Base-by-base conservation (phyloP, 2,888 invertebrate genomes). In the Hypomecis punctinalis region DNA sequence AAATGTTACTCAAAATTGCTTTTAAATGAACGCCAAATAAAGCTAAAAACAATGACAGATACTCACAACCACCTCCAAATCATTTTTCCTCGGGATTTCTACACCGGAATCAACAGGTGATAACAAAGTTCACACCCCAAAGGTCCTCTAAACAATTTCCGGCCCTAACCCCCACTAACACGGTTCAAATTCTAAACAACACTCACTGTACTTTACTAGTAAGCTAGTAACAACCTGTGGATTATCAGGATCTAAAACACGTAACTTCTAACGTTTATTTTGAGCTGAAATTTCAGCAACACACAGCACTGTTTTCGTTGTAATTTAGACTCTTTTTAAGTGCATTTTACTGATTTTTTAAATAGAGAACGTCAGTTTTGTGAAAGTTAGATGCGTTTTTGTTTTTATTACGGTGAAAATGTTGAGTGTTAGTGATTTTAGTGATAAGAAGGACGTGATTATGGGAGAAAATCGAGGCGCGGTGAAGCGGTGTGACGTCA, bases 101-200 rank as follows among this genome's bases (percentile, higher is more conserved):
- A 82, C 76, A 69, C 77, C 67, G 68, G 82, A 86, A 82, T 90
- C 92, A 93, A 93, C 93, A 93, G 92, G 93, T 93, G 91, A 84
- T 83, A 80, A 80, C 81, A 80, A 82, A 84, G 84, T 85, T 84
- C 83, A 85, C 86, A 88, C 87, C 86, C 87, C 78, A 69, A 70
- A 70, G 55, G 57, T 7, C 68, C 70, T 74, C 73, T 80, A 80
- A 82, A 76, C 84, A 81, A 90, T 79, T 86, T 81, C 75, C 81
- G 80, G 81, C 89, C 54, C 86, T 84, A 90, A 84, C 77, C 76
- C 81, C 65, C 71, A 70, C 76, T 71, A 71, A 77, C 77, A 89
- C 79, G 83, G 90, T 84, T 70, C 75, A 80, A 81, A 84, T 83
- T 91, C 80, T 81, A 81, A 80, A 79, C 76, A 78, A 75, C 53